Base-by-base conservation (phyloP, 2,888 invertebrate genomes). In the Spisula solida region DNA sequence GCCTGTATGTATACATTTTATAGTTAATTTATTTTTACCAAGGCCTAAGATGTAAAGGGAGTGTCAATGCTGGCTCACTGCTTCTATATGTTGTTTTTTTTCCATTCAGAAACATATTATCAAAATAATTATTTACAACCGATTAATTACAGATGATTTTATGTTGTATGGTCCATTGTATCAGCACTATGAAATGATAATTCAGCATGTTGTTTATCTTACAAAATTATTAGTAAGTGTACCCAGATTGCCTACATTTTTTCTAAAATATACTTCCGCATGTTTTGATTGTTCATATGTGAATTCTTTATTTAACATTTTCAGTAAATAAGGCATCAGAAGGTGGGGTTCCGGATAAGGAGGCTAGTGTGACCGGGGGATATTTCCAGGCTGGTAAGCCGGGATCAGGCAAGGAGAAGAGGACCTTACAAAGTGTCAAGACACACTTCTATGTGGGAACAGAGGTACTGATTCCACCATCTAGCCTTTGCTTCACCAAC, bases 371-470 rank as follows among this genome's bases (percentile, higher is more conserved):
- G 60, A 93, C 93, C 5, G 95, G 95, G 14, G 95, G 95, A 18
- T 95, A 94, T 88, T 94, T 91, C 81, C 91, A 90, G 41, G 34
- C 90, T 16, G 93, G 91, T 18, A 96, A 95, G 84, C 95, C 96
- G 10, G 95, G 95, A 47, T 95, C 96, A 29, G 96, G 94, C 78
- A 95, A 95, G 89, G 96, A 95, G 81, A 95, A 95, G 93, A 93
- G 95, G 88, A 96, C 96, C 20, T 93, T 97, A 75, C 93, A 95
- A 75, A 92, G 93, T 81, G 95, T 97, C 81, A 96, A 95, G 87
- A 97, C 97, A 86, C 94, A 94, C 89, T 95, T 97, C 93, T 97
- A 94, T 93, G 95, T 96, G 81, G 97, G 96, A 16, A 96, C 96
- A 34, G 97, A 97, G 96, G 96, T 96, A 92, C n/a, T 31, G 4